phyloP scores from a whole-genome alignment of 1,140 invertebrate genomes.

The Monochamus saltuarius region DNA sequence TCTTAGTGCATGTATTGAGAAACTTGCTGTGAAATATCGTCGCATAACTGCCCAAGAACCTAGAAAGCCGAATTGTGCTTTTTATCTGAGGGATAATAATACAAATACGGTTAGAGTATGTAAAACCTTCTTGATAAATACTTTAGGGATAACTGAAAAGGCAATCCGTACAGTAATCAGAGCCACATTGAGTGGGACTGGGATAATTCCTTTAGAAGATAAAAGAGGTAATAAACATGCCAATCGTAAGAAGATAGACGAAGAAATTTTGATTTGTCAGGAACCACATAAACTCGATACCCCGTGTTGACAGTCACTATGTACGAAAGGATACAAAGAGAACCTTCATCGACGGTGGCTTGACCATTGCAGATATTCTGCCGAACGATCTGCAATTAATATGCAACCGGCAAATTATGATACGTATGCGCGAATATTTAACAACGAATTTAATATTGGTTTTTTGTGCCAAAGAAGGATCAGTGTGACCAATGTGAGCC shows the following conservation, averaged over 20 bases:
- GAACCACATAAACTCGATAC: too few relatives aligned
- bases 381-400: constrained; percentile 4
- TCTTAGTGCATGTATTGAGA: neutral
- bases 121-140: constrained; percentile 8
- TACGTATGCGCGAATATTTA: constrained; percentile 9
- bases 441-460: neutral
- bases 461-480: constrained; percentile 15
- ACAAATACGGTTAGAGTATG: neutral
- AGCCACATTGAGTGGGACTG: too few relatives aligned
- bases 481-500: constrained; percentile 16
- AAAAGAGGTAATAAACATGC: too few relatives aligned
- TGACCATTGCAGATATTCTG: constrained; percentile 3
- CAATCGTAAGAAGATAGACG: too few relatives aligned
- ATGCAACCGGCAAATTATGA: constrained; percentile 9
- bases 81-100: neutral
- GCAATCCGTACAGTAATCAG: neutral
- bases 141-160: constrained; percentile 5
- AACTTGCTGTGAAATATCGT: neutral
- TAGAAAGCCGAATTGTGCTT: constrained; percentile 1
- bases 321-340: too few relatives aligned
- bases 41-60: neutral
- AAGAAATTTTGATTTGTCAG: too few relatives aligned
- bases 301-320: too few relatives aligned
- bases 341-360: too few relatives aligned
- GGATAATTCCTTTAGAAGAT: too few relatives aligned